A percentile compares a stretch with the other conserved stretches of the same genome.
phyloP scores from a whole-genome alignment of 2,888 invertebrate genomes.

The Junonia oenone region DNA sequence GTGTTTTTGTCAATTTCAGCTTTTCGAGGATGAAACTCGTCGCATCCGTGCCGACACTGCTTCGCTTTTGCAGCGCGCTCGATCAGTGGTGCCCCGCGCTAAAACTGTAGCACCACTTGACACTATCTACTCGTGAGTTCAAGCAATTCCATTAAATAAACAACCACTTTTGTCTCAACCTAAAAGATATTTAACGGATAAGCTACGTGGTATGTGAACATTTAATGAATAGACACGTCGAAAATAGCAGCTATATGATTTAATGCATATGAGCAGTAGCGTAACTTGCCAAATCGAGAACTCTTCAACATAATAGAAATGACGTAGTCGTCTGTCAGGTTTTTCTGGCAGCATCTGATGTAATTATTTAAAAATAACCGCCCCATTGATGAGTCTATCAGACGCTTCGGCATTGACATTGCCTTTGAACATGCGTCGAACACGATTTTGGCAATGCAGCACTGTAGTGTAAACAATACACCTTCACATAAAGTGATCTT shows the following conservation, averaged over 20 bases:
- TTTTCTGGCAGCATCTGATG: conserved; percentile 54
- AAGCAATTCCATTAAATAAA: not conserved
- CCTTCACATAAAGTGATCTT: conserved; percentile 17
- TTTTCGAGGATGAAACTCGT: conserved; percentile 90
- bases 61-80: conserved; percentile 85
- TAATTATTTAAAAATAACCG: conserved; percentile 56
- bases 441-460: conserved; percentile 55
- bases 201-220: too few species aligned
- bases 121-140: conserved; percentile 78
- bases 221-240: not conserved
- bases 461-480: conserved; percentile 31
- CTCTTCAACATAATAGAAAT: conserved; percentile 9
- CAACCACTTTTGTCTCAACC: not conserved
- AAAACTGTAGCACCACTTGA: conserved; percentile 77
- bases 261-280: not conserved
- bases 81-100: conserved; percentile 86
- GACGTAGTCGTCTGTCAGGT: conserved; percentile 51
- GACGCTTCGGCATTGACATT: conserved; percentile 72
- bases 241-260: not conserved
- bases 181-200: too few species aligned
- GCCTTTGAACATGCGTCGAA: conserved; percentile 38
- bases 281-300: not conserved
- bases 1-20: conserved; percentile 63
- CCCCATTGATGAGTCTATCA: conserved; percentile 64
- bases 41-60: conserved; percentile 89